Conservation (phyloP, 1,140 invertebrate species). For the Diploscapter pachys region DNA sequence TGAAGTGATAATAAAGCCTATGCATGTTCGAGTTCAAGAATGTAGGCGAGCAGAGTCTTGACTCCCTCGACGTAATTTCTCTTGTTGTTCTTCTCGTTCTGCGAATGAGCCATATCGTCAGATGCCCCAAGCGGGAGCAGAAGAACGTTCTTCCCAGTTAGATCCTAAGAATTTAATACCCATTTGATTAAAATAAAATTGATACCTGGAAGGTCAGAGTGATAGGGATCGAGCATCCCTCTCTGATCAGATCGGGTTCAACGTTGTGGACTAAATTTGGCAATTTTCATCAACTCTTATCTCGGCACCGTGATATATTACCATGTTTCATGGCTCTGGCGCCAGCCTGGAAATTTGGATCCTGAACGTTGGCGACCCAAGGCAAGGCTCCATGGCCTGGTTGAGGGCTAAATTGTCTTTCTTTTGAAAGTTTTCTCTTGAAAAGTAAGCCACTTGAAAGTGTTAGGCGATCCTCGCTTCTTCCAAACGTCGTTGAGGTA, state of each 20-base stretch:
- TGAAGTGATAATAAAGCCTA: background rate
- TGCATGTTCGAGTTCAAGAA: constrained; percentile 31
- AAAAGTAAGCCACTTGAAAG: constrained; percentile 20
- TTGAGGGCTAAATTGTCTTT: constrained; percentile 37
- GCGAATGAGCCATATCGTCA: constrained; percentile 94
- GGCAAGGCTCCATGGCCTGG: constrained; percentile 77
- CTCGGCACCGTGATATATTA: constrained; percentile 29
- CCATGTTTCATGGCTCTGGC: constrained; percentile 75
- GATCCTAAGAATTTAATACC: constrained; percentile 69
- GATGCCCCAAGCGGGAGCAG: constrained; percentile 79
- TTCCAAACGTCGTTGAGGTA: constrained; percentile 40
- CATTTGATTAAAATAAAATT: background rate
- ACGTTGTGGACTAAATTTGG: constrained; percentile 77
- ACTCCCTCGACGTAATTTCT: constrained; percentile 35
- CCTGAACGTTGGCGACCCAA: constrained; percentile 86
- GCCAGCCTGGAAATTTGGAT: constrained; percentile 86
- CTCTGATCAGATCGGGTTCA: constrained; percentile 87
- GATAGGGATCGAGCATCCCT: constrained; percentile 92
- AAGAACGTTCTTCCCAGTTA: constrained; percentile 86
- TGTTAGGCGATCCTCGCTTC: constrained; percentile 34
- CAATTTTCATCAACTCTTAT: constrained; percentile 9
- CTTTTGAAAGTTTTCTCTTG: constrained; percentile 56
- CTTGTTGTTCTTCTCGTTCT: constrained; percentile 88
- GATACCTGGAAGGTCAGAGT: constrained; percentile 77
- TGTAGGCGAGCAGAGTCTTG: constrained; percentile 38